Evolutionary conservation across 2,888 invertebrate species (phyloP).

Genomic region (Rhamnusium bicolor): DNA sequence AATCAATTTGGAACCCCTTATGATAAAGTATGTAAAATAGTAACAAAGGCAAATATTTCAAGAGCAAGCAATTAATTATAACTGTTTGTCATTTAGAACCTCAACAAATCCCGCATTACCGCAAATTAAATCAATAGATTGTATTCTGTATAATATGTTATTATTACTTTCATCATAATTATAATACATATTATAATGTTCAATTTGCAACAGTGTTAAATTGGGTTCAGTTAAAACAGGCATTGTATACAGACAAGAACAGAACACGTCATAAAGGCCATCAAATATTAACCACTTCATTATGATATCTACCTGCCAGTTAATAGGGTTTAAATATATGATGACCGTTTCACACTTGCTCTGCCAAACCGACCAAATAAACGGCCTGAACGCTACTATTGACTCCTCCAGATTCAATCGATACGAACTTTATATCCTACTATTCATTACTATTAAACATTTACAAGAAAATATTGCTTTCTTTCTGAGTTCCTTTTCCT

Average conservation of each 20-base stretch:
- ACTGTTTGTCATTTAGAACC: not conserved
- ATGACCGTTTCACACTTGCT: conserved; percentile 62
- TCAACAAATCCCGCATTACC: not conserved
- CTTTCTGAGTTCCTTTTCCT: conserved; percentile 35
- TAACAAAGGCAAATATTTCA: not conserved
- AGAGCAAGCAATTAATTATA: not conserved
- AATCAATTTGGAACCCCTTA: no score
- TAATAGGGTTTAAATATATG: conserved; percentile 70
- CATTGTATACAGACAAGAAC: conserved; percentile 41
- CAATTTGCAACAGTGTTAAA: conserved; percentile 31
- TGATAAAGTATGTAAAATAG: no score
- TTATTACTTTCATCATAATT: conserved; percentile 16
- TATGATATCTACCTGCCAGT: conserved; percentile 68
- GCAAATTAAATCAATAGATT: conserved; percentile 8
- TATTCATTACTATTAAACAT: conserved; percentile 53
- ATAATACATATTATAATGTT: conserved; percentile 25
- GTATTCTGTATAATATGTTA: not conserved
- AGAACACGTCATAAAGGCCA: conserved; percentile 56
- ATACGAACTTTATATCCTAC: conserved; percentile 46
- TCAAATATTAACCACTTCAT: conserved; percentile 71
- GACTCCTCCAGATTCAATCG: conserved; percentile 48
- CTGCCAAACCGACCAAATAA: conserved; percentile 23
- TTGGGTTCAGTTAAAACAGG: conserved; percentile 36
- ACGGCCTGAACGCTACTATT: conserved; percentile 23
- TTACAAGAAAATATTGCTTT: conserved; percentile 52